Evolutionary conservation across 2,888 invertebrate genomes (phyloP).

Genomic region (Hirtodrosophila duncani): DNA sequence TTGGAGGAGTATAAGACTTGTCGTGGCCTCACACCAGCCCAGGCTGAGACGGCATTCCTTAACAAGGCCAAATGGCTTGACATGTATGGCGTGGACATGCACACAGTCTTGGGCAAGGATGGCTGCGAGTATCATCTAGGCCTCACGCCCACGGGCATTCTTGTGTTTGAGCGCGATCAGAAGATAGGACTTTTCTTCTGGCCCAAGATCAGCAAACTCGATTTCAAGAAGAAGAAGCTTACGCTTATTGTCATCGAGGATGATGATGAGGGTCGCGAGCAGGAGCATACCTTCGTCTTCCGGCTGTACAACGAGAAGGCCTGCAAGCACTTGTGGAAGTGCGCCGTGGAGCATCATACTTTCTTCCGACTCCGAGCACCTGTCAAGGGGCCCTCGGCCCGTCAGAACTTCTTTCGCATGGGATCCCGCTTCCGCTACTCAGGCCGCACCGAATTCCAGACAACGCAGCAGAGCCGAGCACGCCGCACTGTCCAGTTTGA

Average conservation of each 20-base stretch:
- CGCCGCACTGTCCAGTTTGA: slow-evolving; percentile 97
- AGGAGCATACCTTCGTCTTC: slow-evolving; percentile 99
- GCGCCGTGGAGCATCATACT: slow-evolving; percentile 99
- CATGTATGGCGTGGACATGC: slow-evolving; percentile 99
- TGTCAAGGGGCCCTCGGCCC: slow-evolving; percentile 90
- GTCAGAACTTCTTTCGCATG: slow-evolving; percentile 98
- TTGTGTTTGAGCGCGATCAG: slow-evolving; percentile 97
- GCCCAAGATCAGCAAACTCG: slow-evolving; percentile 98
- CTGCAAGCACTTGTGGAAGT: slow-evolving; percentile 99
- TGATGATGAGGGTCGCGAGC: slow-evolving; percentile 96
- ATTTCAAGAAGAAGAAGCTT: slow-evolving; percentile 98
- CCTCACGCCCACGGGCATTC: slow-evolving; percentile 97
- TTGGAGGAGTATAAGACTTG: slow-evolving; percentile 93
- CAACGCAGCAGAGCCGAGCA: slow-evolving; percentile 92
- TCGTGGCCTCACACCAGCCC: slow-evolving; percentile 93
- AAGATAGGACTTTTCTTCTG: slow-evolving; percentile 99
- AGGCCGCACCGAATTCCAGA: slow-evolving; percentile 98
- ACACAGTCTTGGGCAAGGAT: slow-evolving; percentile 97
- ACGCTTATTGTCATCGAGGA: slow-evolving; percentile 99
- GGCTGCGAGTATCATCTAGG: slow-evolving; percentile 97
- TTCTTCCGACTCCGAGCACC: slow-evolving; percentile 96
- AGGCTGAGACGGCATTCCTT: slow-evolving; percentile 95
- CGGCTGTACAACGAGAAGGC: slow-evolving; percentile 97
- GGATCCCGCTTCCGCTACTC: slow-evolving; percentile 95
- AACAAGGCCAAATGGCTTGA: slow-evolving; percentile 98